Evolutionary conservation across 2,888 invertebrate genomes (phyloP).

Genomic region (Nemurella pictetii): DNA sequence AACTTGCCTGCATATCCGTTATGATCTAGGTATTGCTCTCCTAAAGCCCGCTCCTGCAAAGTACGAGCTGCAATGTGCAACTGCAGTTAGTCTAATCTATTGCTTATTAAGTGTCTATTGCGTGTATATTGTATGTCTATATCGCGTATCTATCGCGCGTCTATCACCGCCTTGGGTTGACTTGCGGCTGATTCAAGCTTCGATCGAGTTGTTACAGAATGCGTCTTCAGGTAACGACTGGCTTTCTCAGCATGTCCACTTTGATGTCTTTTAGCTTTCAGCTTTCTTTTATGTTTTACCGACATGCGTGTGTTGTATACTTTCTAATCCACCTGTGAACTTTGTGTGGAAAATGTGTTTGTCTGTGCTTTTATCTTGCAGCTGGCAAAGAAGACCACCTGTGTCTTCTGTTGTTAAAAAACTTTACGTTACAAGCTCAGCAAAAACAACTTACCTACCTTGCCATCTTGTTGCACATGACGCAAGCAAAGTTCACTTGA

Average conservation of each 20-base stretch:
- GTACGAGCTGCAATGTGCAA: no score
- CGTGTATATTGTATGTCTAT: no score
- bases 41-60: constrained; percentile 34
- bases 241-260: constrained; percentile 39
- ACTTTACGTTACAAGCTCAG: constrained; percentile 39
- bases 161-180: constrained; percentile 42
- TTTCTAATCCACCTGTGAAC: constrained; percentile 10
- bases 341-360: constrained; percentile 8
- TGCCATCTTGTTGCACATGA: constrained; percentile 35
- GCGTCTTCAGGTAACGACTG: constrained; percentile 39
- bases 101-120: no score
- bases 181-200: constrained; percentile 42
- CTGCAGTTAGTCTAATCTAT: neutral
- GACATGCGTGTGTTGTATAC: constrained; percentile 31
- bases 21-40: neutral
- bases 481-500: neutral
- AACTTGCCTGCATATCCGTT: constrained; percentile 36
- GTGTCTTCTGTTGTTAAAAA: constrained; percentile 39
- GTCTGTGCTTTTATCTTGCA: constrained; percentile 38
- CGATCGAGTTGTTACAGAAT: constrained; percentile 31
- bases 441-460: constrained; percentile 28
- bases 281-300: constrained; percentile 32
- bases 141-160: neutral
- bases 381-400: constrained; percentile 33
- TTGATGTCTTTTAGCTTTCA: constrained; percentile 25